A percentile compares a stretch with the other conserved stretches of the same genome.
phyloP scores from a whole-genome alignment of 2,888 invertebrate genomes.

The Cerceris rybyensis region DNA sequence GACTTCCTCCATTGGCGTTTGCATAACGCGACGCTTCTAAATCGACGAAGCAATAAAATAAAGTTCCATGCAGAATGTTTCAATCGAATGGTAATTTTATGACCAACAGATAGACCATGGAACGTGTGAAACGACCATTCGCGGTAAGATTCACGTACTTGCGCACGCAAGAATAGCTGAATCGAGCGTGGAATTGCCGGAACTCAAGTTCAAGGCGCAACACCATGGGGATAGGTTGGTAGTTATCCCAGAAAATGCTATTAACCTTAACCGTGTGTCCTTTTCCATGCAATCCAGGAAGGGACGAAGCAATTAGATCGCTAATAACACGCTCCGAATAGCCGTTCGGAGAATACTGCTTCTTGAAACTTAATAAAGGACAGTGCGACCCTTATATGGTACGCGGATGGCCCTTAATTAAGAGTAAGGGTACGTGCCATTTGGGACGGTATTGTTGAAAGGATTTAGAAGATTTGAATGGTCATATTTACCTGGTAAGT shows the following conservation, averaged over 20 bases:
- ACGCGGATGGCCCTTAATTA: background rate
- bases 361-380: conserved; percentile 5
- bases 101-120: background rate
- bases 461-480: background rate
- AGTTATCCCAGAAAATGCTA: background rate
- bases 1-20: background rate
- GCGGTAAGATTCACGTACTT: background rate
- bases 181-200: background rate
- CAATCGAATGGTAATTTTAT: background rate
- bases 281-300: background rate
- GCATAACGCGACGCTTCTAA: no score
- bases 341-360: conserved; percentile 1
- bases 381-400: conserved; percentile 5
- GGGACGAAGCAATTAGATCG: conserved; percentile 16
- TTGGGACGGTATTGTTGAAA: conserved; percentile 1
- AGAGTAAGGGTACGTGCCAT: conserved; percentile 2
- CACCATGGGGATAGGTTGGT: background rate
- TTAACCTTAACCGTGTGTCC: background rate
- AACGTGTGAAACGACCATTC: conserved; percentile 4
- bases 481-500: no score
- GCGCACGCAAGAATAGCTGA: background rate
- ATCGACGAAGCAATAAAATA: no score
- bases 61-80: background rate
- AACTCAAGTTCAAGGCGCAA: background rate
- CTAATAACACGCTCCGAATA: conserved; percentile 15